Evolutionary conservation across 2,113 vertebrate species (phyloP).

Genomic region (Beaufortia kweichowensis): DNA sequence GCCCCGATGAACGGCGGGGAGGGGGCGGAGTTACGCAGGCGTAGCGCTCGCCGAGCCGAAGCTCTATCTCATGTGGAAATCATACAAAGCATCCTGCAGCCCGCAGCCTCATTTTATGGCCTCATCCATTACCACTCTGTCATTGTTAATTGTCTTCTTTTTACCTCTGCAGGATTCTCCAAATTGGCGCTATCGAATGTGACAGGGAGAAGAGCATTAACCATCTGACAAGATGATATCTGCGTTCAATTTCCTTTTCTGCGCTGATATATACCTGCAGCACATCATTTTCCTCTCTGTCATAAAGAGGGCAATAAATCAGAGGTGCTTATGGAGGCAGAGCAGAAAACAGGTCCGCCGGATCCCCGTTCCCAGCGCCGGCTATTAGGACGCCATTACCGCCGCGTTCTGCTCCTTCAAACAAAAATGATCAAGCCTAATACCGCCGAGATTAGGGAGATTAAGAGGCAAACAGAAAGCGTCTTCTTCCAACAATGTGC

Average conservation of each 20-base stretch:
- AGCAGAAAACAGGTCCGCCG: slow-evolving; percentile 83
- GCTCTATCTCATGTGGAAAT: slow-evolving; percentile 97
- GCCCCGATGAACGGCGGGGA: not conserved
- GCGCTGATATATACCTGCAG: slow-evolving; percentile 99
- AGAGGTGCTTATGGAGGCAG: slow-evolving; percentile 98
- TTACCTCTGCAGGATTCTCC: slow-evolving; percentile 99
- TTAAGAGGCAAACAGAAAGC: slow-evolving; percentile 93
- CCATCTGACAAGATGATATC: slow-evolving; percentile 99
- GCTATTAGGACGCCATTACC: slow-evolving; percentile 99
- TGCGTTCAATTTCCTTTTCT: slow-evolving; percentile 99
- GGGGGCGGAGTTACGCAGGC: slow-evolving; percentile 74
- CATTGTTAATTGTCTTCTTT: slow-evolving; percentile 99
- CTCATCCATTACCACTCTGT: slow-evolving; percentile 99
- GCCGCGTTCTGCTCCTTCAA: slow-evolving; percentile 99
- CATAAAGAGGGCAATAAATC: slow-evolving; percentile 99
- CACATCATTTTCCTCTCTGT: slow-evolving; percentile 99
- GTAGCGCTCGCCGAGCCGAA: slow-evolving; percentile 88
- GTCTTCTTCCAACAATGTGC: slow-evolving; percentile 94
- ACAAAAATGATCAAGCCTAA: slow-evolving; percentile 99
- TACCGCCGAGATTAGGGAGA: slow-evolving; percentile 97
- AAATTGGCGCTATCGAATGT: slow-evolving; percentile 99
- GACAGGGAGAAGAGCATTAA: slow-evolving; percentile 99
- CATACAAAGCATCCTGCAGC: slow-evolving; percentile 97
- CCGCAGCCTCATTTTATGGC: slow-evolving; percentile 99
- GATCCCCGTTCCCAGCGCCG: slow-evolving; percentile 95